Percentiles rank a stretch among this genome's conserved stretches.
phyloP scores from a whole-genome alignment of 2,797 vertebrate genomes.

The Crocidura indochinensis region DNA sequence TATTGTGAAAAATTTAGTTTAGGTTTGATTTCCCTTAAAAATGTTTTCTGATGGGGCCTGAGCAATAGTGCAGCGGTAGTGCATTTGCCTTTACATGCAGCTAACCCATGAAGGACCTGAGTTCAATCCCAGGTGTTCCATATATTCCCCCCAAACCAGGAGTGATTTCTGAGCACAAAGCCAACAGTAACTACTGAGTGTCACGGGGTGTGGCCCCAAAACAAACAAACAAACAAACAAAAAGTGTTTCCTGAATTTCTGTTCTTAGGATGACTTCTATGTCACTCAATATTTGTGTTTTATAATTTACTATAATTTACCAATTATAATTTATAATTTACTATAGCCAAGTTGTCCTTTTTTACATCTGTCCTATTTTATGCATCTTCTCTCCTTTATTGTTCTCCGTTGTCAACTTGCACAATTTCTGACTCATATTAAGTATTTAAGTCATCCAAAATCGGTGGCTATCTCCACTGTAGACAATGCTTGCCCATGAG shows the following conservation, averaged over 20 bases:
- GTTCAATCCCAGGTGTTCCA: too few species aligned
- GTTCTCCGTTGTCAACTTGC: background rate
- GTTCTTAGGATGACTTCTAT: background rate
- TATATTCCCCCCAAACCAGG: too few species aligned
- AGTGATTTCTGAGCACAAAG: too few species aligned
- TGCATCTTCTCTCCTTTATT: constrained; percentile 20
- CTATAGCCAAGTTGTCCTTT: background rate
- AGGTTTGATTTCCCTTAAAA: background rate
- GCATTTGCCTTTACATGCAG: too few species aligned
- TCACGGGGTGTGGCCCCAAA: too few species aligned
- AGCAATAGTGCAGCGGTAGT: too few species aligned
- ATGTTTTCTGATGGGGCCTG: background rate
- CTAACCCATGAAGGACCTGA: too few species aligned
- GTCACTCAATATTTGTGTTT: background rate
- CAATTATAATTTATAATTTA: background rate
- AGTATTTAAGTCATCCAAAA: constrained; percentile 13
- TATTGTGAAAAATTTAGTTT: background rate
- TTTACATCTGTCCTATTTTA: background rate
- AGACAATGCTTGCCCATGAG: background rate
- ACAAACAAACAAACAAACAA: too few species aligned
- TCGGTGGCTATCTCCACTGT: constrained; percentile 11
- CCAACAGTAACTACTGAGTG: too few species aligned
- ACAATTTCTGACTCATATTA: constrained; percentile 46
- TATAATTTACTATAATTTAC: constrained; percentile 4
- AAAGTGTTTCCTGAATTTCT: background rate